phyloP scores from a whole-genome alignment of 92 coral and sea anemone genomes.

The Porites cylindrica region DNA sequence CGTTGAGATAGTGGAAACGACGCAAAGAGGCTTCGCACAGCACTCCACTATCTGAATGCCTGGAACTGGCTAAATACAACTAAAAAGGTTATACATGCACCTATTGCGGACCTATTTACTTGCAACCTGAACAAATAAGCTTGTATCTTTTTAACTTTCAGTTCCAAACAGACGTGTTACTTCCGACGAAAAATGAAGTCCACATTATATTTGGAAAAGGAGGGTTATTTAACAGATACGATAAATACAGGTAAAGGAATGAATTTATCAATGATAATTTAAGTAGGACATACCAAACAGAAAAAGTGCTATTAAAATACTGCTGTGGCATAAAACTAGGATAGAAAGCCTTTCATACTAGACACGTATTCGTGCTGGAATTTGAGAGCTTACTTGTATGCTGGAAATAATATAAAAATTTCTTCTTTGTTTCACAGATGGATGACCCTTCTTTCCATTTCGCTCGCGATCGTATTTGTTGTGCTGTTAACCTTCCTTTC shows the following conservation, averaged over 20 bases:
- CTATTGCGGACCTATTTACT: background rate
- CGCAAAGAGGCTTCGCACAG: no score
- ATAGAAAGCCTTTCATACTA: no score
- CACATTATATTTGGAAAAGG: constrained; percentile 60
- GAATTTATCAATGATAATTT: background rate
- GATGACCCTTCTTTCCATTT: constrained; percentile 53
- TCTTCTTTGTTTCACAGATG: constrained; percentile 38
- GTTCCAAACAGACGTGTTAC: constrained; percentile 30
- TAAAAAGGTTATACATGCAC: background rate
- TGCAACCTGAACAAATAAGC: background rate
- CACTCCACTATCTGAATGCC: no score
- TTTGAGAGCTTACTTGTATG: no score
- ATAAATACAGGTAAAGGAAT: constrained; percentile 59
- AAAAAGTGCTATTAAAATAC: background rate
- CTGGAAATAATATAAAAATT: no score
- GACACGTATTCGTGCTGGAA: no score
- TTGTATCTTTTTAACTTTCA: background rate
- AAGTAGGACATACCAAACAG: background rate
- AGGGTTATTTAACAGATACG: constrained; percentile 66
- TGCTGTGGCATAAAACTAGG: no score
- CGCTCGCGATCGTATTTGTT: constrained; percentile 62
- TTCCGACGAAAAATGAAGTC: constrained; percentile 64
- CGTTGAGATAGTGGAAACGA: background rate
- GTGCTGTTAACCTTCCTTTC: constrained; percentile 67
- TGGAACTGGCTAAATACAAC: no score